Evolutionary conservation across 2,888 invertebrate species (phyloP), one percentile per base, ranked within the genome.

Genomic region (Calameuta idolon): DNA sequence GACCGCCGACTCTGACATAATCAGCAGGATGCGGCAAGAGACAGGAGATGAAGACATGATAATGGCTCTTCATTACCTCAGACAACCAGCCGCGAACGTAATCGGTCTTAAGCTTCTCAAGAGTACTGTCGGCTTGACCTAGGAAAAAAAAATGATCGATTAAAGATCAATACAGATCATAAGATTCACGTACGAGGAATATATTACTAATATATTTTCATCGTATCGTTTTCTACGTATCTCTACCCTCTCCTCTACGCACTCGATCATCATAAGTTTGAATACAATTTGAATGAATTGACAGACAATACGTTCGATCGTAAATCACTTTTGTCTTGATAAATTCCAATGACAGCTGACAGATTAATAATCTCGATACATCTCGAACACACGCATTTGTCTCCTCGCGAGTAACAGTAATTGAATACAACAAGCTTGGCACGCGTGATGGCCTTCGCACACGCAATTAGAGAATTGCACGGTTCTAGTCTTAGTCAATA

Each of bases 21-120:
- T 99, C 98, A 15, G 98, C 97, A 77, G 99, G 99, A 93, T 98
- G 98, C 11, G 99, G 99, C 88, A 99, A 92, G 75, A 99, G 94
- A 88, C 99, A 99, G 12, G 98, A 95, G 83, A 98, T 96, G 88
- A 99, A 97, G 77, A 98, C 96, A 82, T 96, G 95, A 90, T 98
- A 97, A 91, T 98, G 97, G 12, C 95, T 94, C 87, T 95, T 95
- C 84, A 96, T 95, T 79, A 98, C 96, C 86, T 95, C 94, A 86
- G 95, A 94, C 74, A 99, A 92, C 99, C 99, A 99, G 55, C 95
- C 95, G 88, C 97, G 97, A 23, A 99, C 97, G 89, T 98, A 97
- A 92, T 97, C 97, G 73, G 96, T 95, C 92, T 99, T 99, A 73
- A 99, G 92, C 91, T 97, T 96, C 92, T 99, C 98, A 81, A 98